Conservation (phyloP, 2,113 vertebrate genomes). For the Condylura cristata region DNA sequence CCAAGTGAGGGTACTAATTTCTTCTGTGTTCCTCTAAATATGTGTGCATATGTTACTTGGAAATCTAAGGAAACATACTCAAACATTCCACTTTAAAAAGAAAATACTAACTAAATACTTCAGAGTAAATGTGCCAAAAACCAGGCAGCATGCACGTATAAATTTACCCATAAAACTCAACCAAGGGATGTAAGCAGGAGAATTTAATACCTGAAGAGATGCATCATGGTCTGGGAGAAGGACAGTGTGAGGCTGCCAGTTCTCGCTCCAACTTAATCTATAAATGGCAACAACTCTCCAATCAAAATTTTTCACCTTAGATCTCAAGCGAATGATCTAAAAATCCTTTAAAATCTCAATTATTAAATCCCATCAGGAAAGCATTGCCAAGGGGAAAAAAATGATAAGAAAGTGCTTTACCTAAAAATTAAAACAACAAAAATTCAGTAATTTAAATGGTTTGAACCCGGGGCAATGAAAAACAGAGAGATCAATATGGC, state of each 20-base stretch:
- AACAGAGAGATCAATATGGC: not conserved
- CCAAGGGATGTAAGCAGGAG: not conserved
- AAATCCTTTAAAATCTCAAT: not conserved
- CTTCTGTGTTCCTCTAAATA: not conserved
- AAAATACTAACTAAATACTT: not conserved
- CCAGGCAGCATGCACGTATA: not conserved
- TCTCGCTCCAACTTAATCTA: not conserved
- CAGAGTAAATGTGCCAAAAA: not conserved
- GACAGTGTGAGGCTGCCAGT: not conserved
- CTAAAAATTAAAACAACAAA: slow-evolving; percentile 16
- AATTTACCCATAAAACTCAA: not conserved
- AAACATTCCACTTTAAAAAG: not conserved
- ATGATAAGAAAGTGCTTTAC: slow-evolving; percentile 7
- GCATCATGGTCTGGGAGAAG: not conserved
- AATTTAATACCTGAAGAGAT: not conserved
- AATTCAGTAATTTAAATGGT: not conserved
- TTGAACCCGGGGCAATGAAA: not conserved
- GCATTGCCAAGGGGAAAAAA: not conserved
- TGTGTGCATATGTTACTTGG: not conserved
- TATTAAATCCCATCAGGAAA: too few species aligned
- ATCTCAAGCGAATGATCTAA: not conserved
- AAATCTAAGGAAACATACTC: not conserved
- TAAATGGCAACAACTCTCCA: not conserved
- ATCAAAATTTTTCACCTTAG: not conserved
- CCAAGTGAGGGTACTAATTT: not conserved